Conservation (phyloP, 2,113 vertebrate species). For the Pterocles orientalis region DNA sequence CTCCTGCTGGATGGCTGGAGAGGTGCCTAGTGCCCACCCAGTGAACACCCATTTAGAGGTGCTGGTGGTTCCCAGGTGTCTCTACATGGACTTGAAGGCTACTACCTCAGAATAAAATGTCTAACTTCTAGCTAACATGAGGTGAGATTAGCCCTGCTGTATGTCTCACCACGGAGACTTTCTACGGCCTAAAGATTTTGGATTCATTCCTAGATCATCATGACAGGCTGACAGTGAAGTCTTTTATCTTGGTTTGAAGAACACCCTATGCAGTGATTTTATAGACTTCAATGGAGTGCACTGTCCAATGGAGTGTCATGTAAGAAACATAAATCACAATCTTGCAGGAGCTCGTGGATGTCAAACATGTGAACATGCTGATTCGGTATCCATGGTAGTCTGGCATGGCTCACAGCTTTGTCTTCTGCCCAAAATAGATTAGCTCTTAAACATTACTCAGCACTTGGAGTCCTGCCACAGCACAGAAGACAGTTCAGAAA, state of each 20-base stretch:
- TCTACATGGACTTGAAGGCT: neutral
- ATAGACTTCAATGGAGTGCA: slow-evolving; percentile 8
- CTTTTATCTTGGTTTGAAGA: neutral
- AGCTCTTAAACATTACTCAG: slow-evolving; percentile 57
- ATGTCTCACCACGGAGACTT: neutral
- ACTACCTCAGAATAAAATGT: neutral
- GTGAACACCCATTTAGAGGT: neutral
- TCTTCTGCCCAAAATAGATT: slow-evolving; percentile 40
- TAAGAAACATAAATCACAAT: neutral
- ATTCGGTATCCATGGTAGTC: slow-evolving; percentile 45
- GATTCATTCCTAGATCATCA: neutral
- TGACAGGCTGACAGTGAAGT: neutral
- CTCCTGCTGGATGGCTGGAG: neutral
- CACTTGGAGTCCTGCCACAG: slow-evolving; percentile 46
- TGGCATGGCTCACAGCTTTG: slow-evolving; percentile 50
- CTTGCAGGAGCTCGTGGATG: neutral
- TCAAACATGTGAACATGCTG: slow-evolving; percentile 18
- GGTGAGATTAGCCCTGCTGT: neutral
- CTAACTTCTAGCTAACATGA: rapidly evolving
- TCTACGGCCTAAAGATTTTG: neutral
- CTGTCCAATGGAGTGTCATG: neutral
- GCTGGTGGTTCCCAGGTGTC: neutral
- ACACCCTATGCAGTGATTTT: neutral
- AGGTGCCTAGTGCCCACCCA: neutral
- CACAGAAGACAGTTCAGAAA: slow-evolving; percentile 16